These are phyloP conservation scores for Mormyrus lacerda DNA, from an alignment of 2,113 vertebrate genomes.

Conservation along the genomic window DNA sequence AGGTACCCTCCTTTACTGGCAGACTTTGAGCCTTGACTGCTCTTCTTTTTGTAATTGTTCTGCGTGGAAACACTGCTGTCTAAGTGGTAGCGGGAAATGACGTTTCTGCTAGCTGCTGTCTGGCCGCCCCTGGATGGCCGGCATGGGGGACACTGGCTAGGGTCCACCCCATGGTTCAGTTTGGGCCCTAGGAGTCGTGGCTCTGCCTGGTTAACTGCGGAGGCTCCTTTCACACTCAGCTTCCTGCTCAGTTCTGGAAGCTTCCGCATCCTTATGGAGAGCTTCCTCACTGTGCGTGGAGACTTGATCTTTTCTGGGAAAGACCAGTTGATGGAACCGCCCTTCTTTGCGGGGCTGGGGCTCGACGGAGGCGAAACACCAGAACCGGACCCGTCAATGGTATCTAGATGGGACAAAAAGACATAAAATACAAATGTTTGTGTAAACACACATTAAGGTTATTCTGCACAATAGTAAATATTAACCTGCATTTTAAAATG, in stretches of 20 bases:
- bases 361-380: slow-evolving; percentile 79
- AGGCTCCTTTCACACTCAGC: slow-evolving; percentile 77
- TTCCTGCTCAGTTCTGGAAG: slow-evolving; percentile 93
- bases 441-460: not conserved
- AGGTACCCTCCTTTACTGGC: slow-evolving; percentile 91
- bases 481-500: not conserved
- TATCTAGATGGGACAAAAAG: slow-evolving; percentile 41
- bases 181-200: slow-evolving; percentile 41
- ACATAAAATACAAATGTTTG: not conserved
- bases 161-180: slow-evolving; percentile 35
- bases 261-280: slow-evolving; percentile 98
- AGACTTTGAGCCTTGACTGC: slow-evolving; percentile 67
- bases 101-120: slow-evolving; percentile 78
- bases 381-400: slow-evolving; percentile 40
- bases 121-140: slow-evolving; percentile 61
- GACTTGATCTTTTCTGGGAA: slow-evolving; percentile 97
- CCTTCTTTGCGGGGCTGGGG: slow-evolving; percentile 83
- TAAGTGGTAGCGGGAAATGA: slow-evolving; percentile 95
- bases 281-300: slow-evolving; percentile 89
- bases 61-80: slow-evolving; percentile 90
- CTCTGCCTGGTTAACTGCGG: slow-evolving; percentile 56
- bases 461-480: not conserved
- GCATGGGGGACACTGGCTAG: slow-evolving; percentile 38
- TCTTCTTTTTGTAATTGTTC: slow-evolving; percentile 80
- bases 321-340: slow-evolving; percentile 86